A percentile compares a stretch with the other conserved stretches of the same genome.
Conservation (phyloP, 2,797 vertebrate species). For the Cossypha niveicapilla region DNA sequence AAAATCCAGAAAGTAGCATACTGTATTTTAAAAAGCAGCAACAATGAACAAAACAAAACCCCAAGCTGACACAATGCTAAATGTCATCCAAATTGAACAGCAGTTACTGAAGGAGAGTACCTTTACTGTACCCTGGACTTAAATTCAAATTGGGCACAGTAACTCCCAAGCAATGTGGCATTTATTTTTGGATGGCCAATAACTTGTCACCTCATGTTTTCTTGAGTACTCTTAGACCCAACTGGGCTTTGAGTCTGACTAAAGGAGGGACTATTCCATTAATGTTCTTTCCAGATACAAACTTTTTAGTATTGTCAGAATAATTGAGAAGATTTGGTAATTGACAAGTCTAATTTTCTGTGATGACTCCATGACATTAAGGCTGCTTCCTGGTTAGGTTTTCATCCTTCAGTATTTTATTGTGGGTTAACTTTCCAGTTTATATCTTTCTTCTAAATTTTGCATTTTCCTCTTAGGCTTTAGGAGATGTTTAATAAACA, state of each 20-base stretch:
- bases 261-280: background rate
- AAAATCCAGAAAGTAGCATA: background rate
- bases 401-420: background rate
- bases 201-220: background rate
- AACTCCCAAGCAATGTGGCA: background rate
- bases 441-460: background rate
- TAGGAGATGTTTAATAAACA: background rate
- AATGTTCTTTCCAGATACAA: background rate
- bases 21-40: background rate
- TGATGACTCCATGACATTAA: background rate
- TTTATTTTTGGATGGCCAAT: background rate
- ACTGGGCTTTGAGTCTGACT: background rate
- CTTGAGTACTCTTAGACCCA: background rate
- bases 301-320: background rate
- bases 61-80: background rate
- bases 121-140: background rate
- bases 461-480: background rate
- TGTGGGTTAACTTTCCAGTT: background rate
- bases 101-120: background rate
- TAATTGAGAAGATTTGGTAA: background rate
- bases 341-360: background rate
- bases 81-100: background rate
- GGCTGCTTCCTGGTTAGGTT: background rate
- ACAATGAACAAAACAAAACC: background rate
- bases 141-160: background rate